Conservation (phyloP, 2,888 invertebrate species). For the Endotricha flammealis region DNA sequence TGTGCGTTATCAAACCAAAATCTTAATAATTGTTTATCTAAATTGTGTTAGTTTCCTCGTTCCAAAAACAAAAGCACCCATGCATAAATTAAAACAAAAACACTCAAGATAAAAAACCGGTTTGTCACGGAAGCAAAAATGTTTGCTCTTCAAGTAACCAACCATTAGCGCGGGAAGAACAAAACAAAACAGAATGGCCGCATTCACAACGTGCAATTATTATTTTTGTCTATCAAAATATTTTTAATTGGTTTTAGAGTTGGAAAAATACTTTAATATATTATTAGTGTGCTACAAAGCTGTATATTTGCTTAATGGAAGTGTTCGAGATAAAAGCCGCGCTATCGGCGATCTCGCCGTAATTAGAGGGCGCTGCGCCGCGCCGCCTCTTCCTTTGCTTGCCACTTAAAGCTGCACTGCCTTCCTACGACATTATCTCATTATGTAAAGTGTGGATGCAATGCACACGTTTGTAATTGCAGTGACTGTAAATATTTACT, state of each 20-base stretch:
- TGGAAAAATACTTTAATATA: slow-evolving; percentile 64
- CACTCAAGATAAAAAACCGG: slow-evolving; percentile 39
- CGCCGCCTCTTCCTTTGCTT: slow-evolving; percentile 50
- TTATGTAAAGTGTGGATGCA: slow-evolving; percentile 41
- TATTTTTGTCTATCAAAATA: slow-evolving; percentile 74
- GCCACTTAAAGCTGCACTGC: slow-evolving; percentile 72
- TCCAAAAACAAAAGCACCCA: slow-evolving; percentile 37
- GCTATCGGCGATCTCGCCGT: slow-evolving; percentile 65
- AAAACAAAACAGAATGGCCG: slow-evolving; percentile 46
- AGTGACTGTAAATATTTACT: slow-evolving; percentile 23
- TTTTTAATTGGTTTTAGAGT: slow-evolving; percentile 71
- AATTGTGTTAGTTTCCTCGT: slow-evolving; percentile 30
- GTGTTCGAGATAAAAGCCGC: slow-evolving; percentile 72
- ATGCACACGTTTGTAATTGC: slow-evolving; percentile 23
- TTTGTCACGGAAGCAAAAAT: slow-evolving; percentile 52
- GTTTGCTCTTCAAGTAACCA: slow-evolving; percentile 52
- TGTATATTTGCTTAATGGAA: slow-evolving; percentile 78
- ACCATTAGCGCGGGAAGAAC: slow-evolving; percentile 48
- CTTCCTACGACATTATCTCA: slow-evolving; percentile 40
- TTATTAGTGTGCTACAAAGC: slow-evolving; percentile 66
- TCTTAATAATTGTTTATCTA: slow-evolving; percentile 7
- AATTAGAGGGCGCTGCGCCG: slow-evolving; percentile 59
- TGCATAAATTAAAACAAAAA: slow-evolving; percentile 48
- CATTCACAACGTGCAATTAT: slow-evolving; percentile 49
- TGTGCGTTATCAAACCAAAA: background rate